A percentile compares a stretch with the other conserved stretches of the same genome.
Conservation (phyloP, 2,113 vertebrate genomes). For the Felis catus region F.catus_Fca126_mat1.0 CM031426.1:12398001-12398500, state of each 20-base stretch:
- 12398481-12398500: neutral
- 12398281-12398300: neutral
- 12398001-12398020: neutral
- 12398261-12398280: neutral
- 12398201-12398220: neutral
- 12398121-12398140: neutral
- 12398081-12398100: neutral
- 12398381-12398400: neutral
- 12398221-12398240: neutral
- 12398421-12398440: neutral
- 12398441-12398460: neutral
- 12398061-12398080: neutral
- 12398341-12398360: neutral
- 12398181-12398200: slow-evolving; percentile 20
- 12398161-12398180: neutral
- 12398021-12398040: neutral
- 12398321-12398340: neutral
- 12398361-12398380: neutral
- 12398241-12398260: neutral
- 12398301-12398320: neutral
- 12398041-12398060: neutral
- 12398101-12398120: neutral
- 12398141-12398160: neutral
- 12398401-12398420: neutral
- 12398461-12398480: neutral